Evolutionary conservation across 2,888 invertebrate genomes (phyloP), one percentile per base, ranked within the genome.

Genomic region (Amblyjoppa fuscipennis): DNA sequence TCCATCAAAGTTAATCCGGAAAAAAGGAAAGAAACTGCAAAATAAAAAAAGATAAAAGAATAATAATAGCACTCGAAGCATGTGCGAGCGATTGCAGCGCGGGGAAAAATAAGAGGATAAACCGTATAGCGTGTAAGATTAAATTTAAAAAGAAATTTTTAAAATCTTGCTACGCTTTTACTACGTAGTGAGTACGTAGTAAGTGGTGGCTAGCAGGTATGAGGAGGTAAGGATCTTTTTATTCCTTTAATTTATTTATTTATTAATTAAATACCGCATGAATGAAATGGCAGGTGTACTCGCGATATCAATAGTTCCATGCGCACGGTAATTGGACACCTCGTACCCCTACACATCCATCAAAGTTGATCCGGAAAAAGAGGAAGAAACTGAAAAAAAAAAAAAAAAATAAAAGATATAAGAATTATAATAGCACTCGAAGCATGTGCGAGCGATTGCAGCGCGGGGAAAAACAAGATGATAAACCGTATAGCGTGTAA

Each of bases 161-260:
- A 69, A 61, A 51, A 76, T 74, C 77, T 83, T 80, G 80, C 80
- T 83, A 83, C 74, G 69, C 38, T 69, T 81, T 81, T 81, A 81
- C 81, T 81, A 86, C 83, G 83, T 83, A 73, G 77, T 77, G 64
- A 66, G 53, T 68, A 83, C 83, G 83, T 81, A 77, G 81, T 80
- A 83, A 73, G 74, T 73, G 77, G 83, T 76, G 53, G 69, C 28
- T 38, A 81, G 73, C 74, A 51, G 76, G 73, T 68, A 66, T 34
- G 61, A 83, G 71, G 73, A 83, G 76, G 61, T 77, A 79, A 70
- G 64, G 69, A 81, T 82, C 51, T 80, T 70, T 69, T 84, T 70
- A 66, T 81, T 80, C 64, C 71, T 41, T 69, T 28, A 7, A 3
- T 41, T 41, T 0, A 2, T 41, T 41, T 11, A 41, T 41, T 41